Evolutionary conservation across 2,888 invertebrate genomes (phyloP).

Genomic region (Cheilosia vulpina): DNA sequence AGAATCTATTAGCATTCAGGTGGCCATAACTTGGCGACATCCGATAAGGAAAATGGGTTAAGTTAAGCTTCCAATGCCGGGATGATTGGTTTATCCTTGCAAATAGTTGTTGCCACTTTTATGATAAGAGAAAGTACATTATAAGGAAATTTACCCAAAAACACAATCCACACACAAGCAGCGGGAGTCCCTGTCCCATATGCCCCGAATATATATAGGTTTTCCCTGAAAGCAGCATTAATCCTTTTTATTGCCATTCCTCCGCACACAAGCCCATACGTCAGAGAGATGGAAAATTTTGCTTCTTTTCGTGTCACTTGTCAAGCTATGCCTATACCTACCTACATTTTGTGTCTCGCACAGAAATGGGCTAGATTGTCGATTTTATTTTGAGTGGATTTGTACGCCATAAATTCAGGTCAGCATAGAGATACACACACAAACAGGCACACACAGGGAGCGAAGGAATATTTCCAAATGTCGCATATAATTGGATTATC

Average conservation of each 20-base stretch:
- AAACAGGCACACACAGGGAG: not conserved
- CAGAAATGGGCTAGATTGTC: conserved; percentile 16
- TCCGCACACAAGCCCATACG: not conserved
- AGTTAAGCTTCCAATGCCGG: too few species aligned
- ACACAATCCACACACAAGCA: conserved; percentile 3
- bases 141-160: too few species aligned
- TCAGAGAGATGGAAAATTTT: conserved; percentile 6
- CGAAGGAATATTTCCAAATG: conserved; percentile 32
- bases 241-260: conserved; percentile 52
- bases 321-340: not conserved
- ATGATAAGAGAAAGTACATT: too few species aligned
- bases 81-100: too few species aligned
- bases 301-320: conserved; percentile 12
- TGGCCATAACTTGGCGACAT: conserved; percentile 20
- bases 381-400: conserved; percentile 45
- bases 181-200: not conserved
- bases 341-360: conserved; percentile 12
- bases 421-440: not conserved
- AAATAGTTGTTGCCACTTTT: too few species aligned
- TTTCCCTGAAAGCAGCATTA: conserved; percentile 38
- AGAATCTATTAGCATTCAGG: conserved; percentile 34
- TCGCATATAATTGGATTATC: conserved; percentile 58
- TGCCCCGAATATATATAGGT: too few species aligned
- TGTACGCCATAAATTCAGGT: conserved; percentile 50
- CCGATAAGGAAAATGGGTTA: not conserved